Conservation (phyloP, 2,797 vertebrate genomes). For the Chrysocyon brachyurus region DNA sequence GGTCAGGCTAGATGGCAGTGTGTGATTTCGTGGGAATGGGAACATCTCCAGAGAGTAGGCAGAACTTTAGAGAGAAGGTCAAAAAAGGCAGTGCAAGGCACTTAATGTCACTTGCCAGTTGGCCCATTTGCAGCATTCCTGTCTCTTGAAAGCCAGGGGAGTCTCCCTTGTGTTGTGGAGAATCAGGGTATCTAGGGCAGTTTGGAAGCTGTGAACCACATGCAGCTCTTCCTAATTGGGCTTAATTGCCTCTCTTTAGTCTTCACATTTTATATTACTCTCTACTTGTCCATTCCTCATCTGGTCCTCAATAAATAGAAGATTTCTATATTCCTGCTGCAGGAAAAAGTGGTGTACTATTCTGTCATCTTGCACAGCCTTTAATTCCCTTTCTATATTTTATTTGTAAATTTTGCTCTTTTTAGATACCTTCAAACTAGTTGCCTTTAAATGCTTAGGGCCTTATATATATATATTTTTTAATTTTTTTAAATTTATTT, state of each 20-base stretch:
- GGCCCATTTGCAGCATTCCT: background rate
- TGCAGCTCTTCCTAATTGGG: constrained; percentile 5
- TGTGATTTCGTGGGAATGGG: background rate
- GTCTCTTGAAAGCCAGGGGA: background rate
- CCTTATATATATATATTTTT: background rate
- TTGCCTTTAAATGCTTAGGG: background rate
- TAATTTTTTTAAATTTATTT: no score
- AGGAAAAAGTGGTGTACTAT: background rate
- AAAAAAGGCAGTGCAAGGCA: background rate
- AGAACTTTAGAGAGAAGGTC: background rate
- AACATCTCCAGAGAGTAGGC: background rate
- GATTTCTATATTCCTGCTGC: background rate
- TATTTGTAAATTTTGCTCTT: background rate
- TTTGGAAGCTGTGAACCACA: constrained; percentile 16
- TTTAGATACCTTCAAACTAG: background rate
- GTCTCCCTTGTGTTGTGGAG: background rate
- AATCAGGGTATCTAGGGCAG: background rate
- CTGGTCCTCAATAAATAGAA: background rate
- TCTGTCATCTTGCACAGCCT: background rate
- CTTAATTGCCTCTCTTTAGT: constrained; percentile 49
- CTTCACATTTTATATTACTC: background rate
- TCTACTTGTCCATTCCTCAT: background rate
- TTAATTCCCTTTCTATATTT: constrained; percentile 1
- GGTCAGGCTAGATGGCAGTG: background rate
- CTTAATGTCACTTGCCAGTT: background rate